Evolutionary conservation across 1,140 invertebrate species (phyloP).

Genomic region (Orussus abietinus): DNA sequence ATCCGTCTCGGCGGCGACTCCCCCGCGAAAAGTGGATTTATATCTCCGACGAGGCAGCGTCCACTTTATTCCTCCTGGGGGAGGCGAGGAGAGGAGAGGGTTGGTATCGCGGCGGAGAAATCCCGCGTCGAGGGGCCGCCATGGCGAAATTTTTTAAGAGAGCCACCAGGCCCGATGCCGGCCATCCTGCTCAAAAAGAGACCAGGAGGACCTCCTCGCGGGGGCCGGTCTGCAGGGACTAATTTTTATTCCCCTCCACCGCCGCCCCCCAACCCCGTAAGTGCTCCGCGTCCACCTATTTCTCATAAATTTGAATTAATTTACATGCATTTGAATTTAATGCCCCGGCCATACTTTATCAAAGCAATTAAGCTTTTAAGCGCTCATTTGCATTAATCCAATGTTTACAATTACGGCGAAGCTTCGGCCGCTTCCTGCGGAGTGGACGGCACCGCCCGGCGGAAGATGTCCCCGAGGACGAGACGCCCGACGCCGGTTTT

Average conservation of each 20-base stretch:
- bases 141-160: conserved; percentile 4
- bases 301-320: conserved; percentile 57
- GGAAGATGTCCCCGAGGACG: no score
- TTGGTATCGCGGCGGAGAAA: neutral
- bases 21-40: conserved; percentile 19
- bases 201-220: conserved; percentile 38
- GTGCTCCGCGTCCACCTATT: conserved; percentile 53
- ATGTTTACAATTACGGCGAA: conserved; percentile 53
- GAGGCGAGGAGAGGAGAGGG: conserved; percentile 1
- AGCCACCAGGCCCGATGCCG: neutral
- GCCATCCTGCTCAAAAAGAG: no score
- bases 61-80: no score
- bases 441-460: no score
- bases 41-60: no score
- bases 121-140: conserved; percentile 9
- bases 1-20: no score
- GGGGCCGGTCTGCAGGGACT: conserved; percentile 50
- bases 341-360: conserved; percentile 52
- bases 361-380: conserved; percentile 57
- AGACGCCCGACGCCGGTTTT: no score
- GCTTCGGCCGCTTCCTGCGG: no score
- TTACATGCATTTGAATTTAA: conserved; percentile 58
- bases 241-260: conserved; percentile 54
- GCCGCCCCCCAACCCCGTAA: conserved; percentile 45
- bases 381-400: conserved; percentile 56